Evolutionary conservation across 2,888 invertebrate species (phyloP), one percentile per base, ranked within the genome.

Genomic region (Drosophila histrio): DNA sequence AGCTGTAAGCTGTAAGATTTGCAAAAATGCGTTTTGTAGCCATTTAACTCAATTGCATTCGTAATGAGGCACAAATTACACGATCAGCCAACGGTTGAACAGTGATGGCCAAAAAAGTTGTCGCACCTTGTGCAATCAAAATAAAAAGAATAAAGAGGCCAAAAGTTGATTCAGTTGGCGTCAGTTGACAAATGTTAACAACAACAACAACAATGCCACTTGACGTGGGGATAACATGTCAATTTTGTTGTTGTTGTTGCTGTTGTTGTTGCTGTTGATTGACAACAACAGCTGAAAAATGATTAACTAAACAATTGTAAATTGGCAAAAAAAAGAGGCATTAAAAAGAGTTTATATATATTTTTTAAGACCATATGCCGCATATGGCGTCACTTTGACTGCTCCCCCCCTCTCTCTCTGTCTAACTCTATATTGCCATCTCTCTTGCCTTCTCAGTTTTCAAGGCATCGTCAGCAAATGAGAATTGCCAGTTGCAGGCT

Each of bases 321-420:
- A 66, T 72, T 77, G 65, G 28, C 64, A 63, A 60, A n/a, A 43
- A 9, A 44, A 65, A 36, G 52, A 26, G 24, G 24, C 19, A 15
- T 17, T 44, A 26, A 21, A 34, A 24, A 24, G 41, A 24, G 30
- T 43, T 9, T 21, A 32, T n/a, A 30, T 30, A 32, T 4, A 34
- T n/a, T n/a, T 57, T 38, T 32, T 19, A 39, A 34, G 13, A 56
- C 41, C 70, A 73, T 71, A 67, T 73, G 76, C 67, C 60, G 72
- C 69, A 71, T 60, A 79, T 79, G 79, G 77, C 76, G 73, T 74
- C 72, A 69, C 32, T 70, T 53, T 21, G 41, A 21, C 32, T 21
- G 21, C 47, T 4, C 43, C 26, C 46, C 6, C 6, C 2, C 24
- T 19, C 26, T 11, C 7, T 11, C 2, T n/a, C 52, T 2, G 17